Conservation (phyloP, 2,797 vertebrate genomes). For the Lycodopsis pacificus region DNA sequence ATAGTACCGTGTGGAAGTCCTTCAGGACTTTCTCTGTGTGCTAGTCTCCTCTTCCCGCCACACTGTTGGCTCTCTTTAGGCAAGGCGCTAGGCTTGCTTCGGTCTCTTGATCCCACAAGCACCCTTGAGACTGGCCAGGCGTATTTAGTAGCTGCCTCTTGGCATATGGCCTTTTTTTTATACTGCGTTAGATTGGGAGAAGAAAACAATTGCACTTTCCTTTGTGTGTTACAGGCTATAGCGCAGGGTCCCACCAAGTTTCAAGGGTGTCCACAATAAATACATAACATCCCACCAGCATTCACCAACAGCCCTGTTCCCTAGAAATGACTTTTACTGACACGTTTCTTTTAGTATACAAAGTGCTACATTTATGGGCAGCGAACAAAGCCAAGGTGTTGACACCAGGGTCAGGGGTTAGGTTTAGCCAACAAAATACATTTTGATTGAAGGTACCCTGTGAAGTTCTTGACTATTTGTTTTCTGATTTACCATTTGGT, state of each 20-base stretch:
- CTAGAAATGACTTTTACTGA: not conserved
- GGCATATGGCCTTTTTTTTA: slow-evolving; percentile 67
- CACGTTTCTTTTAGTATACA: not conserved
- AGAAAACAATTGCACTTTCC: slow-evolving; percentile 62
- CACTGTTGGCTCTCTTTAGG: slow-evolving; percentile 56
- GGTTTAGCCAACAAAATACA: not conserved
- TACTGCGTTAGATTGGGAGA: slow-evolving; percentile 57
- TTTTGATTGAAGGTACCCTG: not conserved
- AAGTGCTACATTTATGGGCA: not conserved
- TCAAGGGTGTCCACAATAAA: slow-evolving; percentile 29
- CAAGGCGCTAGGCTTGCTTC: slow-evolving; percentile 58
- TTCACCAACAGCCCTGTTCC: not conserved
- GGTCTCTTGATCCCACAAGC: slow-evolving; percentile 72
- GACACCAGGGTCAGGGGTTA: not conserved
- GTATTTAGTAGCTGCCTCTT: slow-evolving; percentile 65
- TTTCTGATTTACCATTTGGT: no score
- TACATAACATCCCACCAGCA: not conserved
- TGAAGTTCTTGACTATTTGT: not conserved
- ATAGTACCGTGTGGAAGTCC: slow-evolving; percentile 58
- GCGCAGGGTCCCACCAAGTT: slow-evolving; percentile 26
- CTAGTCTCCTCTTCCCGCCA: slow-evolving; percentile 30
- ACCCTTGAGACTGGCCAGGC: slow-evolving; percentile 70
- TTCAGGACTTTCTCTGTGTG: slow-evolving; percentile 57
- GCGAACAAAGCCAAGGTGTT: not conserved
- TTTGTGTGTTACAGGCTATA: slow-evolving; percentile 32